Evolutionary conservation across 2,888 invertebrate genomes (phyloP), one percentile per base, ranked within the genome.

Genomic region (Andrena marginata): DNA sequence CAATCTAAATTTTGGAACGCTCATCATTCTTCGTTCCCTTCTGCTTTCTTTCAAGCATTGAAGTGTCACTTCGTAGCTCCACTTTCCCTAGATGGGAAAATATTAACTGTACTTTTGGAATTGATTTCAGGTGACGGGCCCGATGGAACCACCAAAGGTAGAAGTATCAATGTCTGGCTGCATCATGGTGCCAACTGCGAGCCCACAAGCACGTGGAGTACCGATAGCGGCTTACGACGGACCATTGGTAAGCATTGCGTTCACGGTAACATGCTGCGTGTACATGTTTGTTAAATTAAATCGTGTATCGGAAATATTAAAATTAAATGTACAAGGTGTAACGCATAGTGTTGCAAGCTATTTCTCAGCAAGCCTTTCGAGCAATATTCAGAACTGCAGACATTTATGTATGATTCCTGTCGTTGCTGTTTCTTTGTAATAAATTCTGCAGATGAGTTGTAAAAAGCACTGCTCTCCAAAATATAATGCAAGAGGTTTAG

Each of bases 191-290:
- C 95, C 95, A 31, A 90, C 95, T 59, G 95, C 95, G 4, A 95
- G 95, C 89, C 95, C 95, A 73, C 95, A 95, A 88, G 93, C 95
- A n/a, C 95, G 96, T 49, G 94, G 95, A 29, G 94, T 96, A 87
- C 95, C 96, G 26, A 95, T 96, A 60, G 95, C 96, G 20, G 95
- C 96, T 20, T 96, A 95, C 89, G 96, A 96, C 90, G 95, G 96
- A 10, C 96, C 95, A 92, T 94, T 97, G 96, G 97, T 98, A 95
- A 97, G 97, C 13, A 54, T 0, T 42, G 10, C 23, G 8, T 16
- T 54, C 16, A 4, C 8, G 23, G 26, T 8, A 16, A 16, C 23
- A 20, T 51, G 8, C n/a, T 49, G 26, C 10, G 3, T 62, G 10
- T 64, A 26, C 10, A 33, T 48, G 64, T 67, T 79, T 63, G 48